Conservation (phyloP, 2,888 invertebrate species). For the Camptogramma bilineatum region DNA sequence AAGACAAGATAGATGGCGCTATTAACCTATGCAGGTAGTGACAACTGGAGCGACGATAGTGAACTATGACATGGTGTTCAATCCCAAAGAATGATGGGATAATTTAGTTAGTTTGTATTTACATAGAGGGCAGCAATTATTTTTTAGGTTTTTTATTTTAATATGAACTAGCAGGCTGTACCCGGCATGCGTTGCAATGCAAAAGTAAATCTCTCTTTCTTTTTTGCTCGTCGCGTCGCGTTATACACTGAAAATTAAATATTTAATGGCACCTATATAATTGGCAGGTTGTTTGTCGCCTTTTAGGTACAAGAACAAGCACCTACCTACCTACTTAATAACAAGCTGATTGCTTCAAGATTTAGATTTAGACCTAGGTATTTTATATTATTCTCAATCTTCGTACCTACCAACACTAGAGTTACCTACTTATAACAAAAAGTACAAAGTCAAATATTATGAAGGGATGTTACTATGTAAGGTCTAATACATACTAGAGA, state of each 20-base stretch:
- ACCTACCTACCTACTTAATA: no score
- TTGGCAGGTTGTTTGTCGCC: no score
- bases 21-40: constrained; percentile 2
- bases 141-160: neutral
- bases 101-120: constrained; percentile 2
- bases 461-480: neutral
- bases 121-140: constrained; percentile 19
- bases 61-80: neutral
- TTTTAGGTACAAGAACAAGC: no score
- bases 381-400: no score
- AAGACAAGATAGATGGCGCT: constrained; percentile 21
- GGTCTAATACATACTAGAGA: neutral
- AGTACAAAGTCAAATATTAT: neutral
- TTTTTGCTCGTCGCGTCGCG: no score
- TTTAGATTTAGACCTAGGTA: no score
- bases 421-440: neutral
- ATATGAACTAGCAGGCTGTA: no score
- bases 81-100: neutral
- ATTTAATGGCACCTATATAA: no score
- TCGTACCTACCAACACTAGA: neutral
- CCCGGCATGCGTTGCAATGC: no score
- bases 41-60: constrained; percentile 9
- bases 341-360: no score
- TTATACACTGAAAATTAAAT: no score
- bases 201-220: neutral